These are phyloP conservation scores for Epizoanthus stellaris DNA, from an alignment of 92 coral and sea anemone species.

Conservation along the genomic window DNA sequence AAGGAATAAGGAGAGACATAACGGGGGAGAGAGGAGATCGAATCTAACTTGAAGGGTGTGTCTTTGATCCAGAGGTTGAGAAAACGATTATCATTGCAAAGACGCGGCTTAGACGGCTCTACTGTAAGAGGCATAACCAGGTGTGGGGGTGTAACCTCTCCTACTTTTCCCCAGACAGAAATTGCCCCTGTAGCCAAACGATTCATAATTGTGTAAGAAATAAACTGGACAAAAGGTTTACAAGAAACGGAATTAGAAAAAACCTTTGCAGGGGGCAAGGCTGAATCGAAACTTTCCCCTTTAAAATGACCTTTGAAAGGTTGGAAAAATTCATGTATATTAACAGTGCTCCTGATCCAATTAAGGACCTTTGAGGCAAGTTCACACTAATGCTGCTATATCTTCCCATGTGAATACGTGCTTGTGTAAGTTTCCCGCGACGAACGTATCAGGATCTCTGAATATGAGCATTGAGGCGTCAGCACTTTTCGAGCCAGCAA, in stretches of 20 bases:
- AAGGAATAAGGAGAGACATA: conserved; percentile 46
- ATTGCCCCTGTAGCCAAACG: conserved; percentile 25
- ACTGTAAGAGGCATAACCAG: conserved; percentile 41
- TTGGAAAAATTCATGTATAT: background rate
- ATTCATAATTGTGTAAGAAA: background rate
- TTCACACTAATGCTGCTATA: background rate
- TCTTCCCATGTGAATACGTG: background rate
- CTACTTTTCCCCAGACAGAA: conserved; percentile 25
- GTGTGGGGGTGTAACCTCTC: background rate
- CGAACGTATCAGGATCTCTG: background rate
- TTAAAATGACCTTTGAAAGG: conserved; percentile 4
- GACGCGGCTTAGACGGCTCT: conserved; percentile 31
- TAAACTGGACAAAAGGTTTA: background rate
- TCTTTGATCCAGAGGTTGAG: conserved; percentile 30
- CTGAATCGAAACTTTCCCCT: background rate
- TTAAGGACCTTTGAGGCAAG: background rate
- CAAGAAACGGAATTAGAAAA: background rate
- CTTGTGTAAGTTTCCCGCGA: background rate
- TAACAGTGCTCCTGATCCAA: background rate
- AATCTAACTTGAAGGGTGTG: conserved; percentile 24
- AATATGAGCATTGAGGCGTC: background rate
- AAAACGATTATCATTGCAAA: conserved; percentile 41
- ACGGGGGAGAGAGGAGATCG: conserved; percentile 13
- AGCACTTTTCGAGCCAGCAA: background rate
- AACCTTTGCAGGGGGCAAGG: background rate